A percentile compares a stretch with the other conserved stretches of the same genome.
phyloP scores from a whole-genome alignment of 2,797 vertebrate species.

The Ptychadena robeensis region DNA sequence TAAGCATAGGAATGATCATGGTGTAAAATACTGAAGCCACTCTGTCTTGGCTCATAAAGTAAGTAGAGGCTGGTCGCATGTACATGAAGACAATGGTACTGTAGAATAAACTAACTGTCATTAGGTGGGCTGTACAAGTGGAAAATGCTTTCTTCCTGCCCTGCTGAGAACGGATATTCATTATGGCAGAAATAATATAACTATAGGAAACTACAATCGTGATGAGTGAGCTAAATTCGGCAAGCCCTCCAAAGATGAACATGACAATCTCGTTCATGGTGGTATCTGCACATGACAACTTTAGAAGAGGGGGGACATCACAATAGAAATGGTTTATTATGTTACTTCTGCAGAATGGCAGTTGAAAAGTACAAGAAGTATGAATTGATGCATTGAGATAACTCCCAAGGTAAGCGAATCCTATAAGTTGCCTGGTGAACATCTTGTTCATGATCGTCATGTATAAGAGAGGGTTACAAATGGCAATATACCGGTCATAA shows the following conservation, averaged over 20 bases:
- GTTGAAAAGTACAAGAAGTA: conserved; percentile 47
- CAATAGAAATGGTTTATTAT: conserved; percentile 54
- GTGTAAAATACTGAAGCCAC: conserved; percentile 55
- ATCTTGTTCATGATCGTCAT: conserved; percentile 36
- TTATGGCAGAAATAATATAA: conserved; percentile 45
- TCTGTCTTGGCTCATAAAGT: conserved; percentile 44
- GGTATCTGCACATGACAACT: conserved; percentile 46
- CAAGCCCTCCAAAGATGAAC: conserved; percentile 56
- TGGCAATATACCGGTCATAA: conserved; percentile 53
- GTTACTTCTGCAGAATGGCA: conserved; percentile 52
- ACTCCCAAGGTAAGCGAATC: conserved; percentile 33
- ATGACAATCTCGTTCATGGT: conserved; percentile 51
- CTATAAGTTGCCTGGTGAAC: conserved; percentile 25
- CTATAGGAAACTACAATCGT: conserved; percentile 49
- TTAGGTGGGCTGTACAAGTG: conserved; percentile 48
- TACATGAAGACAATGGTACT: conserved; percentile 58
- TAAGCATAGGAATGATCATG: conserved; percentile 50
- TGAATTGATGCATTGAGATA: conserved; percentile 55
- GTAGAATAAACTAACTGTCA: conserved; percentile 50
- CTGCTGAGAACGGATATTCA: conserved; percentile 28
- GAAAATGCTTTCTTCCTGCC: conserved; percentile 56
- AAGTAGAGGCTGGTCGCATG: conserved; percentile 42
- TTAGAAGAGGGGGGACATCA: conserved; percentile 52
- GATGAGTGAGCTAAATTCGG: conserved; percentile 45
- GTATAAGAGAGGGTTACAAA: conserved; percentile 51